These are phyloP conservation scores for Elymnias hypermnestra DNA, from an alignment of 1,140 invertebrate genomes.

Conservation along the genomic window DNA sequence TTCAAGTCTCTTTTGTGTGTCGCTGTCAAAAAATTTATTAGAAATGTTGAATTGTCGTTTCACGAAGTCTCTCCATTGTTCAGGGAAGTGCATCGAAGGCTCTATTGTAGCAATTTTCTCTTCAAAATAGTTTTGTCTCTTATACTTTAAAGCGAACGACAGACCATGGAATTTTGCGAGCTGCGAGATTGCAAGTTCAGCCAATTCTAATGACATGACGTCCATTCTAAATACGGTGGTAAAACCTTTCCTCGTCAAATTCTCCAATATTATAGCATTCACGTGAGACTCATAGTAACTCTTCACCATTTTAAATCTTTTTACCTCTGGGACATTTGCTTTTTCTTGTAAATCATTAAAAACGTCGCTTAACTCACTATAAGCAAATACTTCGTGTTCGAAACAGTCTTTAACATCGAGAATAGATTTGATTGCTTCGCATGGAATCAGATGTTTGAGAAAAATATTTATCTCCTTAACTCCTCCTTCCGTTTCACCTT, in stretches of 20 bases:
- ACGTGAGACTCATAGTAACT: conserved; percentile 32
- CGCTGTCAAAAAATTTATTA: conserved; percentile 8
- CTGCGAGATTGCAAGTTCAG: conserved; percentile 34
- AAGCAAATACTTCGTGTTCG: conserved; percentile 35
- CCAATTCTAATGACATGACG: conserved; percentile 34
- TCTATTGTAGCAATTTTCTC: conserved; percentile 35
- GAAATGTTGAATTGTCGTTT: neutral
- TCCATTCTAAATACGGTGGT: conserved; percentile 36
- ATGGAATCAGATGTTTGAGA: conserved; percentile 38
- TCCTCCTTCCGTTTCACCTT: conserved; percentile 26
- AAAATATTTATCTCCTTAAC: conserved; percentile 40
- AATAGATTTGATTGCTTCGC: conserved; percentile 36
- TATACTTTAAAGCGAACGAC: conserved; percentile 40
- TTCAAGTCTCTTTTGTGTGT: conserved; percentile 12
- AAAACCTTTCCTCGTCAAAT: conserved; percentile 41
- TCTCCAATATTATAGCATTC: conserved; percentile 46
- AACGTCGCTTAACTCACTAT: conserved; percentile 34
- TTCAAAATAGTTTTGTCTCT: conserved; percentile 36
- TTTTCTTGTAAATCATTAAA: conserved; percentile 37
- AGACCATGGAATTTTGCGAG: conserved; percentile 51
- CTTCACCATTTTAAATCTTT: conserved; percentile 40
- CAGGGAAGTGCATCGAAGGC: conserved; percentile 19
- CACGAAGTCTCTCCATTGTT: conserved; percentile 1
- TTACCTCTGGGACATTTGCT: conserved; percentile 27
- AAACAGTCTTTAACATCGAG: conserved; percentile 28